These are phyloP conservation scores for Austrolebias charrua DNA, from an alignment of 2,797 vertebrate genomes.

Conservation along the genomic window DNA sequence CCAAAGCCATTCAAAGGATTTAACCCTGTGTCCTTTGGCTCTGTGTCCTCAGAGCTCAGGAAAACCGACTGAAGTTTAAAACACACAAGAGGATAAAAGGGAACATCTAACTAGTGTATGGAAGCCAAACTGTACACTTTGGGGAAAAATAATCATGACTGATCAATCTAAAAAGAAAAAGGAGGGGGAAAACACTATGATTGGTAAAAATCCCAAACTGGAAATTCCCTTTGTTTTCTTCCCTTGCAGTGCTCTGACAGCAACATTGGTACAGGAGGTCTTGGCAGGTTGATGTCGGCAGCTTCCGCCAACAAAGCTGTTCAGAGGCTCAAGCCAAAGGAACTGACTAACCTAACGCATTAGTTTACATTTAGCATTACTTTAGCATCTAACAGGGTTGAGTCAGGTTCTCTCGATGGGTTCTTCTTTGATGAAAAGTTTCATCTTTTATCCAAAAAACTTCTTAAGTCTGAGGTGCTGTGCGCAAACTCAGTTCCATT, in stretches of 20 bases:
- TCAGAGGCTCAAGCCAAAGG: constrained; percentile 29
- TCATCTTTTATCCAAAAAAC: too few relatives aligned
- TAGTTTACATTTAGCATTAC: constrained; percentile 16
- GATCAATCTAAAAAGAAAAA: not conserved
- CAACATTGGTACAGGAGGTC: constrained; percentile 50
- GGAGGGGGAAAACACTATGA: constrained; percentile 6
- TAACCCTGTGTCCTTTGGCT: constrained; percentile 33
- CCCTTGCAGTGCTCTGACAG: constrained; percentile 43
- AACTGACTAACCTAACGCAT: constrained; percentile 29
- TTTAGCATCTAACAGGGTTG: not conserved
- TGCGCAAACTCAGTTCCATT: too few relatives aligned
- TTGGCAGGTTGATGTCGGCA: constrained; percentile 44
- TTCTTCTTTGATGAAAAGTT: too few relatives aligned
- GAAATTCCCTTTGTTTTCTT: constrained; percentile 57
- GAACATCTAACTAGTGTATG: not conserved
- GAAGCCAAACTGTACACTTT: not conserved
- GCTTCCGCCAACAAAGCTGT: constrained; percentile 55
- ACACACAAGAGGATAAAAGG: constrained; percentile 30
- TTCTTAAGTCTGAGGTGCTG: too few relatives aligned
- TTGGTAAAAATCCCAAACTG: constrained; percentile 29
- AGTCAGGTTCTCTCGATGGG: too few relatives aligned
- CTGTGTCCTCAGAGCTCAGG: constrained; percentile 48
- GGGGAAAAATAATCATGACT: constrained; percentile 5
- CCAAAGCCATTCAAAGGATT: constrained; percentile 62
- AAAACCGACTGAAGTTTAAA: constrained; percentile 44